Evolutionary conservation across 2,113 vertebrate species (phyloP), one percentile per base, ranked within the genome.

Genomic region (Synchiropus splendidus): DNA sequence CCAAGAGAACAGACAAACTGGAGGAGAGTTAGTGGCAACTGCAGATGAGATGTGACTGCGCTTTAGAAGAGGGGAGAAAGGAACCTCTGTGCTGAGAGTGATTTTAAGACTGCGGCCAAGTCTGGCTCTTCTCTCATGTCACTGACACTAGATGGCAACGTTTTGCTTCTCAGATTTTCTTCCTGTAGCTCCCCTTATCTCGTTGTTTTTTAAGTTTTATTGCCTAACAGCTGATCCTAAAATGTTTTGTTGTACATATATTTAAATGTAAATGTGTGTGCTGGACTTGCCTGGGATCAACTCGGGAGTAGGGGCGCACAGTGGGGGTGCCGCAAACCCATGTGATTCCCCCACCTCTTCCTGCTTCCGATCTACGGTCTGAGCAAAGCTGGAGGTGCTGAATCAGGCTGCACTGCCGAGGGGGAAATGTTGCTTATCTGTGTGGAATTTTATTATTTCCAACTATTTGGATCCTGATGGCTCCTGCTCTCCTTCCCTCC

Each of bases 121-220:
- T 44, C 46, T 38, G 37, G 12, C 36, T 68, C 42, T 58, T 30
- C 21, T 45, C 47, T 64, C 52, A 39, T 76, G 42, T 51, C 45
- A 70, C 75, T 69, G 65, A 84, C 85, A 84, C 83, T 87, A 87
- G 85, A 80, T 83, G 85, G 85, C 85, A 86, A 81, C 79, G 46
- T 87, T 85, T 83, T 74, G 73, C 85, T 82, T 58, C 14, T 45
- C 56, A 60, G 62, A 8, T 27, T 41, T 31, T 40, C 45, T 47
- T 30, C 34, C 42, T 1, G 34, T 34, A 6, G n/a, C n/a, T n/a
- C n/a, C 18, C 40, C 14, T 33, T 51, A 34, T 40, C 48, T 42
- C 32, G 39, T 14, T 36, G 1, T 63, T 74, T 61, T 60, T 76
- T 61, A 63, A 61, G 73, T 47, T 38, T 67, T 45, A 54, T 63